Base-by-base conservation (phyloP, 2,797 vertebrate species). In the Ambastaia sidthimunki region DNA sequence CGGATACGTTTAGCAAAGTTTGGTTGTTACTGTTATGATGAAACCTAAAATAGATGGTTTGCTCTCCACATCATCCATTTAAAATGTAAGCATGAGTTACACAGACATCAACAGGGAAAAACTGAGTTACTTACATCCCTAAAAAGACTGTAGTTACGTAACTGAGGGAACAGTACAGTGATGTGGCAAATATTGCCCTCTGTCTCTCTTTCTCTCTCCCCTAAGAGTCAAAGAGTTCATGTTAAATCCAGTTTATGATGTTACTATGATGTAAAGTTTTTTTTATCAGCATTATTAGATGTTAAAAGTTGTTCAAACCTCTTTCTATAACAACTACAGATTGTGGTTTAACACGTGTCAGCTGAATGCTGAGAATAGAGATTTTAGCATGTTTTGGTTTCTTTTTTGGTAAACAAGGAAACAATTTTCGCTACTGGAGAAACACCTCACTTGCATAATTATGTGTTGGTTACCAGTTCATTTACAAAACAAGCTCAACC, bases 391-490 rank as follows among this genome's bases (percentile, higher is more conserved):
- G 47, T 44, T 48, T 34, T 59, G 23, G 12, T 16, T 57, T 21
- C 37, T 23, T 47, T n/a, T 60, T 48, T 41, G 28, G 21, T 55
- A 55, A 71, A 57, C 57, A 65, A 54, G 66, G 66, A 71, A 68
- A 76, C 66, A 65, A 60, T 60, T 77, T 60, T 48, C 12, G 1
- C 75, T 59, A 70, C 66, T 50, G 54, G 54, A 70, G 25, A 37
- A 72, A 59, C 59, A 66, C 59, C 21, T 65, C 41, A 6, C 48
- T 68, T 60, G 67, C 25, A 57, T 77, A 70, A 55, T 82, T 34
- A 77, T 72, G 10, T 82, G 74, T 77, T 73, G 48, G 54, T 80
- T 72, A 54, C 62, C 74, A 72, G 78, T 52, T 83, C 9, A 80
- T 80, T 79, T 69, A 80, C 25, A 34, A 78, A 81, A 81, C 54